Conservation (phyloP, 2,888 invertebrate genomes). For the Chrysolina americana region DNA sequence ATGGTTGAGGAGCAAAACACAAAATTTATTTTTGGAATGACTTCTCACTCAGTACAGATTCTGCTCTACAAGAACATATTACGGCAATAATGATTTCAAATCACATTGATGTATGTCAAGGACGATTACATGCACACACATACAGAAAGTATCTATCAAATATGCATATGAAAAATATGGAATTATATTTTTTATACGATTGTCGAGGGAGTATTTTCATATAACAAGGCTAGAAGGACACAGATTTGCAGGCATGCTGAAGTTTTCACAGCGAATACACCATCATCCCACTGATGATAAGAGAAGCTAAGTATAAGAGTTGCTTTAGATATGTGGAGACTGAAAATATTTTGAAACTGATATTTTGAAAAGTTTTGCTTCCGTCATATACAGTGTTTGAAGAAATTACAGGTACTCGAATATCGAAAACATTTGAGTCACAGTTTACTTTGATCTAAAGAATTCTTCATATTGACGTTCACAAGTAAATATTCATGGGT, state of each 20-base stretch:
- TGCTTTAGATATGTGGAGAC: neutral
- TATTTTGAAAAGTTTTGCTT: too few relatives aligned
- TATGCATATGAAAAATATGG: slow-evolving; percentile 66
- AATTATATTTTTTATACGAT: slow-evolving; percentile 65
- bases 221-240: slow-evolving; percentile 67
- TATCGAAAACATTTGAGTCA: too few relatives aligned
- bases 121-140: slow-evolving; percentile 57
- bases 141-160: slow-evolving; percentile 54
- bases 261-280: slow-evolving; percentile 44
- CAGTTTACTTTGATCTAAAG: too few relatives aligned
- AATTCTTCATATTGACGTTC: too few relatives aligned
- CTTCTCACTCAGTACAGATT: slow-evolving; percentile 34
- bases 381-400: too few relatives aligned
- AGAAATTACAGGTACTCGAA: too few relatives aligned
- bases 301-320: slow-evolving; percentile 24
- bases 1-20: slow-evolving; percentile 29
- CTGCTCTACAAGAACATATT: slow-evolving; percentile 23
- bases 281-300: slow-evolving; percentile 24
- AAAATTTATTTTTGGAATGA: slow-evolving; percentile 32
- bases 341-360: neutral
- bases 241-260: slow-evolving; percentile 59
- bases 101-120: slow-evolving; percentile 45
- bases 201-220: slow-evolving; percentile 64
- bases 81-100: slow-evolving; percentile 34
- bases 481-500: too few relatives aligned